Evolutionary conservation across 2,113 vertebrate genomes (phyloP).

Genomic region (Gallinago jamesoni): DNA sequence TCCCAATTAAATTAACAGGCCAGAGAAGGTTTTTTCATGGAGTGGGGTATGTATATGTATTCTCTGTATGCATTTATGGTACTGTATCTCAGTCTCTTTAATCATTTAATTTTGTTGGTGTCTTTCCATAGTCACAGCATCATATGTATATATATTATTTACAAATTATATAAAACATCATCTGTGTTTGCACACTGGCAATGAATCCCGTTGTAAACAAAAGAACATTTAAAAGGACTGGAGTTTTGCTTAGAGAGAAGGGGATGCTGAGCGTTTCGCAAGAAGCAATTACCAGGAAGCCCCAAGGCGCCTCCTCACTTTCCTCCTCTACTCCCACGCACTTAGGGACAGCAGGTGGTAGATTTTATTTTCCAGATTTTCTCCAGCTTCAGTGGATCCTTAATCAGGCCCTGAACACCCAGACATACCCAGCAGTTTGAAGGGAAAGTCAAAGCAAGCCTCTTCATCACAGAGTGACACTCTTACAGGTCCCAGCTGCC

Average conservation of each 20-base stretch:
- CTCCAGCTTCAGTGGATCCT: neutral
- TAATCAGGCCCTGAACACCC: neutral
- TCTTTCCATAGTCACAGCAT: neutral
- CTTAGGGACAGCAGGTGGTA: neutral
- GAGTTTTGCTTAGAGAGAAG: neutral
- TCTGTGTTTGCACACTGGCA: neutral
- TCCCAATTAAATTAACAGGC: neutral
- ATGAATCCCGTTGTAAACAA: neutral
- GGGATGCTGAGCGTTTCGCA: neutral
- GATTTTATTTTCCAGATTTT: neutral
- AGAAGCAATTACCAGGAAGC: neutral
- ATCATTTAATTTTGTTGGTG: neutral
- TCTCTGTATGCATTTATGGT: neutral
- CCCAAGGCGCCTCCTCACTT: neutral
- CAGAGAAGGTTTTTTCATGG: neutral
- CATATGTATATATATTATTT: neutral
- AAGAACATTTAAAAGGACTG: neutral
- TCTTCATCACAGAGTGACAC: neutral
- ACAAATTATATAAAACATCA: neutral
- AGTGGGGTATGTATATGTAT: neutral
- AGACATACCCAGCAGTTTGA: neutral
- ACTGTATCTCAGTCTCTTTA: neutral
- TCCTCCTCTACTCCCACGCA: neutral
- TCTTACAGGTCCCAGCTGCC: neutral
- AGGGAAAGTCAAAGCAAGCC: neutral